Percentiles rank a stretch among this genome's conserved stretches.
Evolutionary conservation across 2,113 vertebrate species (phyloP).

Genomic region (Pteruthius melanotis): DNA sequence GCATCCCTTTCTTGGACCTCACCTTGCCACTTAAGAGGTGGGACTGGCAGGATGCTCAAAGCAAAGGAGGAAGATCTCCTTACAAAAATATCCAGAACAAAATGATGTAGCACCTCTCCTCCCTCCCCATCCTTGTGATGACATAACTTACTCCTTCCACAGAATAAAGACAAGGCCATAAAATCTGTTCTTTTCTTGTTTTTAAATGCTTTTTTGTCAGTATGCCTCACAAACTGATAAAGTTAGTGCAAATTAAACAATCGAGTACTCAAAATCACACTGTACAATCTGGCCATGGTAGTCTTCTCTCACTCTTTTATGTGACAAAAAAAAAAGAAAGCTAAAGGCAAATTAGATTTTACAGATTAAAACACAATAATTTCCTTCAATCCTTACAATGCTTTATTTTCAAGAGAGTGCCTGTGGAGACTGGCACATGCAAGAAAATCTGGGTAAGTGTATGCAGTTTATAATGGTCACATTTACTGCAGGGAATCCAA

Average conservation of each 20-base stretch:
- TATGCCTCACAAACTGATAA: not conserved
- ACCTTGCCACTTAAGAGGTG: not conserved
- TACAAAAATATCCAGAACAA: not conserved
- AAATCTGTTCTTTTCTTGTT: not conserved
- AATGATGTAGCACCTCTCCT: not conserved
- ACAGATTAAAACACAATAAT: not conserved
- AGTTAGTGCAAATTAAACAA: not conserved
- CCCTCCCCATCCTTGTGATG: not conserved
- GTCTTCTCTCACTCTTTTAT: not conserved
- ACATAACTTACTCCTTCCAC: not conserved
- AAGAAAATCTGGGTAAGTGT: not conserved
- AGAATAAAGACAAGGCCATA: not conserved
- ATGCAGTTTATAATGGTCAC: not conserved
- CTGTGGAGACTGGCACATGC: not conserved
- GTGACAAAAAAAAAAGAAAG: not conserved
- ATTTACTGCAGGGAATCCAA: conserved; percentile 31
- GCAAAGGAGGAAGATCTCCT: not conserved
- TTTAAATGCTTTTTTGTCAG: not conserved
- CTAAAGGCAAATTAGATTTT: not conserved
- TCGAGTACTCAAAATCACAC: not conserved
- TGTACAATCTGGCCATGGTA: not conserved
- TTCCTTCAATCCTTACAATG: not conserved
- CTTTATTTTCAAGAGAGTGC: not conserved
- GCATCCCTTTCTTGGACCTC: not conserved
- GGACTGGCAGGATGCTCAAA: not conserved